A percentile compares a stretch with the other conserved stretches of the same genome.
phyloP scores from a whole-genome alignment of 37 sponge, comb jelly and placozoan genomes.

The Bolinopsis microptera region DNA sequence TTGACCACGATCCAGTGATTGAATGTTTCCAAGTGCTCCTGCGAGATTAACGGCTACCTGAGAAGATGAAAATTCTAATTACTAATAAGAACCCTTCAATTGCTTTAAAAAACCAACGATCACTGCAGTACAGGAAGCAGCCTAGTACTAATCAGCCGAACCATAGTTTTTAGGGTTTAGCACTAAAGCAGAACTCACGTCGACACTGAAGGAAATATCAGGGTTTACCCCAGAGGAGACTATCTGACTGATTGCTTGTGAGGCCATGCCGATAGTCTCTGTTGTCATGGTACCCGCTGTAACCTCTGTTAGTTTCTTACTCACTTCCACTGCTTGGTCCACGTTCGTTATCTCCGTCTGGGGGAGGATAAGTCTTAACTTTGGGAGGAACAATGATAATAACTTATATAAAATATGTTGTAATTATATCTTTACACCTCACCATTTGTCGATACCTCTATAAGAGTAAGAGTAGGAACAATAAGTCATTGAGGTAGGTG shows the following conservation, averaged over 20 bases:
- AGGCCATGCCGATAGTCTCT: constrained; percentile 61
- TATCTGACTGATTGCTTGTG: background rate
- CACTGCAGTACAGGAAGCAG: no score
- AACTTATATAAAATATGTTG: no score
- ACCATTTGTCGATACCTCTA: no score
- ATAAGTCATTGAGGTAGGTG: no score
- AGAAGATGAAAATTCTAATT: no score
- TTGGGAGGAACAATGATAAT: background rate
- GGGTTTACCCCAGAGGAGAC: background rate
- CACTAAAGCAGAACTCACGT: background rate
- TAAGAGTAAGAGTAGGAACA: no score
- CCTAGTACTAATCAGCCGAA: no score
- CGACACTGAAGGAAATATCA: background rate
- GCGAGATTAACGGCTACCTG: constrained; percentile 25
- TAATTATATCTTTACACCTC: no score
- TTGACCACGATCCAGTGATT: background rate
- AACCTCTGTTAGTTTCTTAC: background rate
- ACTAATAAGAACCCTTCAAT: no score
- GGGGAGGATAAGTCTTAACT: background rate
- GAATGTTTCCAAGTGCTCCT: constrained; percentile 20
- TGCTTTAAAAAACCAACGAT: no score
- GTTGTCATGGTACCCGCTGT: background rate
- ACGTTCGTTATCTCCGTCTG: constrained; percentile 51
- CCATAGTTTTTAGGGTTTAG: no score
- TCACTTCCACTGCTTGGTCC: background rate